phyloP scores from a whole-genome alignment of 2,113 vertebrate genomes.

The Cavia aperea region DNA sequence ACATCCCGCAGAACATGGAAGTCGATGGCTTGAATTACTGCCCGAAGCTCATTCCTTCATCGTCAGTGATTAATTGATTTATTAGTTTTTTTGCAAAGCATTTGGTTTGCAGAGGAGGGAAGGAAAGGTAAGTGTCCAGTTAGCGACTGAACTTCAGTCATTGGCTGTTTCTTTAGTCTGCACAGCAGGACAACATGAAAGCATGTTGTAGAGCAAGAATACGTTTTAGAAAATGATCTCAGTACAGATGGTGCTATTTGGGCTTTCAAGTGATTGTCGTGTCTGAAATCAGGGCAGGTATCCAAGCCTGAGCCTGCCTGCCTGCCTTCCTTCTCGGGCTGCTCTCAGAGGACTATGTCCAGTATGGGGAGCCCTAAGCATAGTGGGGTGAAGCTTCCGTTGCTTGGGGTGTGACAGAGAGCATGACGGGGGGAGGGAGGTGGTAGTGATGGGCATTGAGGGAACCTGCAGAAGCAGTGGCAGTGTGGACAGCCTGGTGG shows the following conservation, averaged over 20 bases:
- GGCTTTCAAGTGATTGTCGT: background rate
- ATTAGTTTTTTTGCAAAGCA: background rate
- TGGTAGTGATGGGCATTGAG: background rate
- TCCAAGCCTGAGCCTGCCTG: background rate
- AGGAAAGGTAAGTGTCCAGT: background rate
- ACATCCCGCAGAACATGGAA: background rate
- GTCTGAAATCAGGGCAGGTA: background rate
- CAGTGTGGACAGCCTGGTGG: background rate
- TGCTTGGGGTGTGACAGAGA: background rate
- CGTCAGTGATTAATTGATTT: background rate
- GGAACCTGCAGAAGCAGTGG: background rate
- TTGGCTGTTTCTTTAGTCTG: background rate
- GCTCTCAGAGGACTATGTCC: background rate
- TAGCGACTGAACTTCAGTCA: background rate
- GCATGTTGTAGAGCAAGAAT: background rate
- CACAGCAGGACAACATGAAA: background rate
- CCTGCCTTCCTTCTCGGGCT: background rate
- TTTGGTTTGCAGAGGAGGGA: background rate
- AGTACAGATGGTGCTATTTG: background rate
- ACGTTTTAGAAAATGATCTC: slow-evolving; percentile 6
- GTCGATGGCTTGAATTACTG: background rate
- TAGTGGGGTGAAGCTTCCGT: background rate
- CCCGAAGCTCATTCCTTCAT: background rate
- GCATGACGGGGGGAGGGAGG: background rate
- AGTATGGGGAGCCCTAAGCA: background rate